Base-by-base conservation (phyloP, 1,140 invertebrate species). In the Drosophila serrata region DNA sequence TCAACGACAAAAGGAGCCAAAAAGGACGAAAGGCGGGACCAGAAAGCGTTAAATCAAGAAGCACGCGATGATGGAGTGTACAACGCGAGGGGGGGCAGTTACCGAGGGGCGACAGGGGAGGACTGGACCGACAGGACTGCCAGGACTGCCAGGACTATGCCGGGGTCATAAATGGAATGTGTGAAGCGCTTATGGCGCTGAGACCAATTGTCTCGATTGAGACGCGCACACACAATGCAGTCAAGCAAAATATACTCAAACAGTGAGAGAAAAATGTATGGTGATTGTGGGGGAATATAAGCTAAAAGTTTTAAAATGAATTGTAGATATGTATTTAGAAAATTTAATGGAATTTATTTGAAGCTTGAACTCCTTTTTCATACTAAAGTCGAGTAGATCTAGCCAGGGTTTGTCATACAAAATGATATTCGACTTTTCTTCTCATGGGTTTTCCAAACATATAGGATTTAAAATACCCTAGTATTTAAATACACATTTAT, bases 201-300 rank as follows among this genome's bases (percentile, higher is more conserved):
- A 82, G 75, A 79, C 69, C 80, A 82, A 82, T 82, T 82, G 80
- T 82, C 80, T 82, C 81, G 80, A 82, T 82, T 79, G 80, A 82
- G 80, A 62, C 31, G 31, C 48, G 61, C 63, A 70, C 70, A 79
- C 39, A 40, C 61, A 64, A 59, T 56, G 49, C 60, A 55, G 27
- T 22, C 33, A 61, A 22, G 49, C 37, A 53, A 59, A 57, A 64
- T 57, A 35, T 33, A 57, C 39, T 6, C 39, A 33, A 8, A 22
- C 37, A 35, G 27, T 19, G 33, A 56, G 31, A 35, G 33, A 33
- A 33, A 33, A 12, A 12, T 31, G 1, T 9, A 31, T 33, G 1
- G 11, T 3, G 11, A 33, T 12, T 12, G 4, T 33, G 4, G 11
- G 11, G n/a, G n/a, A n/a, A n/a, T n/a, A n/a, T n/a, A 33, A 33